Conservation (phyloP, 2,888 invertebrate genomes). For the Cryptocheilus praepositus region DNA sequence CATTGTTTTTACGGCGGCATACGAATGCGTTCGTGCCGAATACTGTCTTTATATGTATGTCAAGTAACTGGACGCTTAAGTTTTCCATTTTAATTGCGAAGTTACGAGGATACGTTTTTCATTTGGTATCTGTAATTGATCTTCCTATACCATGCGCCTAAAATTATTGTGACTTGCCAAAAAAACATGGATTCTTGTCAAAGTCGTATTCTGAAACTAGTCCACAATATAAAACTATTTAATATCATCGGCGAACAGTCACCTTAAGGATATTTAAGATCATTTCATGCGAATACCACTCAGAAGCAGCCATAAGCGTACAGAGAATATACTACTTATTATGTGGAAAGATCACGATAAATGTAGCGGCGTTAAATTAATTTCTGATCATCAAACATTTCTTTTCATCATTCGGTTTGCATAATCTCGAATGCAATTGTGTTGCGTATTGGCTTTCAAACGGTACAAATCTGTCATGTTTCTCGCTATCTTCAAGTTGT, state of each 20-base stretch:
- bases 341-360: conserved; percentile 36
- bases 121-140: conserved; percentile 39
- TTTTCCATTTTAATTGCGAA: conserved; percentile 5
- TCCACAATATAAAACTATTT: conserved; percentile 65
- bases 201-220: conserved; percentile 65
- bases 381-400: conserved; percentile 34
- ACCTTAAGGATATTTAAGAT: conserved; percentile 40
- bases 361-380: conserved; percentile 47
- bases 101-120: conserved; percentile 7
- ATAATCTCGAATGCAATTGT: conserved; percentile 48
- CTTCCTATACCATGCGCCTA: conserved; percentile 59
- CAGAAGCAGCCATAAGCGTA: conserved; percentile 46
- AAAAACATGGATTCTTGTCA: conserved; percentile 46
- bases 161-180: conserved; percentile 54
- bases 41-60: too few species aligned
- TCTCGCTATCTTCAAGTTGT: conserved; percentile 16
- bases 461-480: conserved; percentile 37
- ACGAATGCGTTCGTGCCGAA: too few species aligned
- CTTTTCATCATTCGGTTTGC: conserved; percentile 34
- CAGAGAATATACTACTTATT: conserved; percentile 33
- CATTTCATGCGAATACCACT: conserved; percentile 42
- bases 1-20: too few species aligned
- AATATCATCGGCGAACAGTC: conserved; percentile 55
- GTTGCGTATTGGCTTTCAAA: conserved; percentile 55
- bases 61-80: not conserved